Base-by-base conservation (phyloP, 2,113 vertebrate species). In the Lethenteron reissneri region DNA sequence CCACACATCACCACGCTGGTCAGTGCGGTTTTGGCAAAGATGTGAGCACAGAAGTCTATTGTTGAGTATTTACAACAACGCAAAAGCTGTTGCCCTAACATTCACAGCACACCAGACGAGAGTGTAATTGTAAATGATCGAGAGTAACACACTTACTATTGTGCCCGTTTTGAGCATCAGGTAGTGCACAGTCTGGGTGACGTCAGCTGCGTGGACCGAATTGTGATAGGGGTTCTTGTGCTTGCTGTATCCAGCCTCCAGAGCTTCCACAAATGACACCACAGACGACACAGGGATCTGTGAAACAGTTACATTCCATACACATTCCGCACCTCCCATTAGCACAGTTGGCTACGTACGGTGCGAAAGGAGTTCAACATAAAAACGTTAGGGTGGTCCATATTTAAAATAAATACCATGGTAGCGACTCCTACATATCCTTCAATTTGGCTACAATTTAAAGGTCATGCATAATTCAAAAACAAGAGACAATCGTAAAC, bases 211-310 rank as follows among this genome's bases (percentile, higher is more conserved):
- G 60, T 99, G 94, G 79, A 88, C 83, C 80, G 97, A 80, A 82
- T 99, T 99, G 81, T 99, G 94, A 78, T 99, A 99, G 0, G 94
- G 94, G 81, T 99, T 99, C 82, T 82, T 90, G 82, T 92, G 85
- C 78, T 95, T 99, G 83, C 88, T 97, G 81, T 99, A 99, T 74
- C 94, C 94, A 70, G 81, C 82, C 82, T 99, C 92, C 78, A 99
- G 83, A 75, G 90, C 87, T 80, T 99, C 94, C 60, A 91, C 90
- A 77, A 95, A 99, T 73, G 83, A 83, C 74, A 97, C 87, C 78
- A 99, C 83, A 74, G 88, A 85, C 73, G 89, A 84, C 71, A 97
- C 84, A 4, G 92, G 91, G 76, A 99, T 95, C 94, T 99, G 76
- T 57, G 75, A 64, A 7, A 21, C 15, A 56, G 56, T 57, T 14